Percentiles rank a stretch among this genome's conserved stretches.
Evolutionary conservation across 2,113 vertebrate genomes (phyloP).

Genomic region (Apus apus): DNA sequence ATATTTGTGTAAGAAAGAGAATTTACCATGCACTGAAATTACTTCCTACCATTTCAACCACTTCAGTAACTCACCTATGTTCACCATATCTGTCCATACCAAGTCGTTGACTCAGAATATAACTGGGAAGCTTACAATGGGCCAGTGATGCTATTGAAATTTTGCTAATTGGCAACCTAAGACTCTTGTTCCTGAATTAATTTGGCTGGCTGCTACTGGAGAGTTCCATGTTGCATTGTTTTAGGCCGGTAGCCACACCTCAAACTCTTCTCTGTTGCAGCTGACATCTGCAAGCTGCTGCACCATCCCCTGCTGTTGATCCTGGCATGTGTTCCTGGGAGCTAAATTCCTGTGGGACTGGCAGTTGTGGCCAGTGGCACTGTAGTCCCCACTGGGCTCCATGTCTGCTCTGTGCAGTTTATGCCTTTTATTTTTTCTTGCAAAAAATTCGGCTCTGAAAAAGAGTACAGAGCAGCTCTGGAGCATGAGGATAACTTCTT

Average conservation of each 20-base stretch:
- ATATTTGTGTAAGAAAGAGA: not conserved
- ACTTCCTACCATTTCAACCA: not conserved
- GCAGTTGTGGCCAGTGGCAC: not conserved
- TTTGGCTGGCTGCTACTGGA: not conserved
- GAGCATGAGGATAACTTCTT: not conserved
- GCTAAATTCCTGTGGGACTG: not conserved
- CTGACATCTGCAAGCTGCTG: not conserved
- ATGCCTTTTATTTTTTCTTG: not conserved
- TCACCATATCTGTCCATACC: accelerated
- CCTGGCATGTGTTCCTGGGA: not conserved
- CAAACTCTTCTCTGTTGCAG: not conserved
- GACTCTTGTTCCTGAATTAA: not conserved
- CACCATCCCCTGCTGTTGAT: not conserved
- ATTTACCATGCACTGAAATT: not conserved
- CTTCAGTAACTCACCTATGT: not conserved
- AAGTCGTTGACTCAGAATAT: not conserved
- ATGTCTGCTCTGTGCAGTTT: not conserved
- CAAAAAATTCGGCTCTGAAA: not conserved
- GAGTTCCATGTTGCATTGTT: not conserved
- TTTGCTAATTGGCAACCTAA: not conserved
- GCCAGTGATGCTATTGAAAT: not conserved
- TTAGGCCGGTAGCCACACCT: not conserved
- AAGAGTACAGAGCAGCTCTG: not conserved
- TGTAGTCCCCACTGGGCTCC: not conserved
- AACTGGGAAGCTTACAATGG: not conserved